phyloP scores from a whole-genome alignment of 2,888 invertebrate species.

The Onchidella celtica region DNA sequence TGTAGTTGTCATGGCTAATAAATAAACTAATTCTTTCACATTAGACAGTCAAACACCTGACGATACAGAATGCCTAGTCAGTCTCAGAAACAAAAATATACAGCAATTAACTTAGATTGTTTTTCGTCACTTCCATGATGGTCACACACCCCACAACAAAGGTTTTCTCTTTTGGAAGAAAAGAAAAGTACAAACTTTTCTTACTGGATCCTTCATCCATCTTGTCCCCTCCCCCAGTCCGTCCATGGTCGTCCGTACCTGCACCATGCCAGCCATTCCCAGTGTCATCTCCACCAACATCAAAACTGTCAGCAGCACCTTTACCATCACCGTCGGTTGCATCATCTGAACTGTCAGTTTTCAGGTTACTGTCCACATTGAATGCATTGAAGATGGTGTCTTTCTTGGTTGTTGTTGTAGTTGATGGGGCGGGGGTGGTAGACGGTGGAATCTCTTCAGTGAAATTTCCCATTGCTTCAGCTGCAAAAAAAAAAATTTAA shows the following conservation, averaged over 20 bases:
- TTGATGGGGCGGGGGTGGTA: slow-evolving; percentile 60
- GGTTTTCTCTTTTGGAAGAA: no score
- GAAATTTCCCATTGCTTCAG: slow-evolving; percentile 85
- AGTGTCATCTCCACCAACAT: slow-evolving; percentile 21
- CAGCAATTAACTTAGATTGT: no score
- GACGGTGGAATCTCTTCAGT: slow-evolving; percentile 83
- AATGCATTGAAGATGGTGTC: slow-evolving; percentile 5
- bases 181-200: slow-evolving; percentile 20
- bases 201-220: slow-evolving; percentile 30
- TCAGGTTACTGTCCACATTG: slow-evolving; percentile 2
- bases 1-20: no score
- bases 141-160: no score
- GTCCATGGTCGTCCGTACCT: neutral
- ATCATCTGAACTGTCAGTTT: slow-evolving; percentile 13
- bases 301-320: slow-evolving; percentile 29
- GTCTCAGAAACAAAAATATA: neutral
- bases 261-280: neutral
- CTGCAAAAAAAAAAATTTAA: slow-evolving; percentile 75
- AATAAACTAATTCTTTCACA: no score
- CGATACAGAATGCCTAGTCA: no score
- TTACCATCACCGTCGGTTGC: slow-evolving; percentile 28
- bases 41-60: no score
- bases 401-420: slow-evolving; percentile 23
- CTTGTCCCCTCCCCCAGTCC: neutral
- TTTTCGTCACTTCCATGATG: no score